Base-by-base conservation (phyloP, 2,797 vertebrate genomes). In the Babyrousa celebensis region DNA sequence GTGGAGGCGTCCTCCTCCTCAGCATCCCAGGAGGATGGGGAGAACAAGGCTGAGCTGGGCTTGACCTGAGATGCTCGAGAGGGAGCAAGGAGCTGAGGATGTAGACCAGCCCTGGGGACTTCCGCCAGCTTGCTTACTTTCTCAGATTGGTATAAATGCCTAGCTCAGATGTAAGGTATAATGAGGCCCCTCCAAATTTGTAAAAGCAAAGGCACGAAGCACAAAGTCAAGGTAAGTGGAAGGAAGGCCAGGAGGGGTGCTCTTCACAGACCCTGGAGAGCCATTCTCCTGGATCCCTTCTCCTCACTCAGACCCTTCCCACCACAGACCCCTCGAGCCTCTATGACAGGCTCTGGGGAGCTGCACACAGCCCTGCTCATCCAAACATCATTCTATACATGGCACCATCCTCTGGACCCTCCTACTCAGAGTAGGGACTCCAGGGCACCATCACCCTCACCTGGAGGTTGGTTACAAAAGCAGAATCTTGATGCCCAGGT, bases 61-160 rank as follows among this genome's bases (percentile, higher is more conserved):
- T 87, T 62, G 62, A 94, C 72, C 87, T 6, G 27, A 54, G 83
- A 83, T n/a, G 25, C 17, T 54, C 9, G 5, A 6, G 5, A 2
- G 17, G 54, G 20, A 84, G 77, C 21, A 27, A 60, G 62, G 67
- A 65, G 27, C 82, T 10, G 10, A 25, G 32, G 9, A 15, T 12
- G 17, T 2, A 12, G 6, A 32, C 78, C 65, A 83, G 83, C 17
- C 21, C 62, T 11, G 27, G 70, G 16, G 21, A 23, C 67, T 93
- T 91, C 48, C 62, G 80, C 65, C 80, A 77, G 75, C 58, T 71
- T 62, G 60, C 56, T 85, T 63, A 2, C 6, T 27, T 12, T 27
- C 72, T 92, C 95, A 48, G 58, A 36, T 15, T 52, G 65, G 27
- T 71, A 67, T 79, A 18, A 91, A 84, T 20, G 72, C 63, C 54